Conservation (phyloP, 2,888 invertebrate genomes). For the Eilema caniola region DNA sequence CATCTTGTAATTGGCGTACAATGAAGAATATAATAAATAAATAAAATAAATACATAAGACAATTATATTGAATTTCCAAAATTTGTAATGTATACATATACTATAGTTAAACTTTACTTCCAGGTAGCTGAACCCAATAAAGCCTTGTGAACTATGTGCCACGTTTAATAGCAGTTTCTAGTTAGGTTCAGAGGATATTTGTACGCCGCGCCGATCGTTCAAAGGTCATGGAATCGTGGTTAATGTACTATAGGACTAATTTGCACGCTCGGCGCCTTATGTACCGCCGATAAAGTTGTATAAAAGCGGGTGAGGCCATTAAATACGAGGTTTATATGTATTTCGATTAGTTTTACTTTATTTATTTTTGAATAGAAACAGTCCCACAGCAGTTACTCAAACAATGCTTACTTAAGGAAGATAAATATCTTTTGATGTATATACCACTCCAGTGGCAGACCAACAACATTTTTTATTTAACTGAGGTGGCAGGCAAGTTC, state of each 20-base stretch:
- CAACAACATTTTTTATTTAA: no score
- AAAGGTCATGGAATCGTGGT: slow-evolving; percentile 43
- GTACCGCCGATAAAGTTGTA: slow-evolving; percentile 45
- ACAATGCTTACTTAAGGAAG: no score
- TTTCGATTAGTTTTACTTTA: no score
- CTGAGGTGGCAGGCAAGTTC: no score
- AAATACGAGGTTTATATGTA: slow-evolving; percentile 5
- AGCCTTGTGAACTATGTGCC: background rate
- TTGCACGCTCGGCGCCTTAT: slow-evolving; percentile 31
- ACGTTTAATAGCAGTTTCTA: background rate
- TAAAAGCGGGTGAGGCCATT: slow-evolving; percentile 33
- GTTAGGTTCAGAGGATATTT: slow-evolving; percentile 24
- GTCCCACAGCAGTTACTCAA: no score
- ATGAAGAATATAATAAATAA: no score
- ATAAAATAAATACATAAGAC: no score
- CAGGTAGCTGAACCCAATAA: background rate
- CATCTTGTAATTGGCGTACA: no score
- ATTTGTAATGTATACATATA: background rate
- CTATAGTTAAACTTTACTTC: background rate
- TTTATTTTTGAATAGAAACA: no score
- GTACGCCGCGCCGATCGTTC: slow-evolving; percentile 19
- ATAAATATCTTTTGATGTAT: no score
- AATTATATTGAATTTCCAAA: background rate
- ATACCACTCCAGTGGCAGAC: no score
- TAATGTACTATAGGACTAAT: slow-evolving; percentile 52